Base-by-base conservation (phyloP, 2,797 vertebrate genomes). In the Odontamblyopus rebecca region DNA sequence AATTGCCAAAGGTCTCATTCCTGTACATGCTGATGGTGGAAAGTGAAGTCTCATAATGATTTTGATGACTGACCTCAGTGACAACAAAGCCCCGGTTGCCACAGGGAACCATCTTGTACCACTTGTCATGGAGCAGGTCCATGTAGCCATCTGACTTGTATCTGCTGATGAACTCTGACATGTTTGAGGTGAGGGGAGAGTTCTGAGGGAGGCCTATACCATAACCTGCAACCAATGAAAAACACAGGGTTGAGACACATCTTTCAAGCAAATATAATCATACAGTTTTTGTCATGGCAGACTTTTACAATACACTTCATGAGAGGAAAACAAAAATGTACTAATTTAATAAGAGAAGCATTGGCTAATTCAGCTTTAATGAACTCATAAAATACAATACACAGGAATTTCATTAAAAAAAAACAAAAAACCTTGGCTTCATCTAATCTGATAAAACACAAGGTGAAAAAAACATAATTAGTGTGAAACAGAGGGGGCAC, bases 91-190 rank as follows among this genome's bases (percentile, higher is more conserved):
- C 96, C 79, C 97, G 92, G 91, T 98, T 98, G 26, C 96, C 96
- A 76, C 97, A 98, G 0, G 97, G 97, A 67, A 97, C 95, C 67
- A 98, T 93, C 80, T 98, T 98, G 92, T 98, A 98, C 97, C 97
- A 98, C 84, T 98, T 98, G 92, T 98, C 97, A 0, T 98, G 97
- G 15, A 98, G 93, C 83, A 95, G 93, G 75, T 98, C 97, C 97
- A 98, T 98, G 88, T 95, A 97, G 12, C 97, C 97, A 0, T 98
- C 96, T 0, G 96, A 98, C 81, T 97, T 98, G 87, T 97, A 98
- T 51, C 96, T 95, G 87, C 96, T 97, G 85, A 98, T 95, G 69
- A 97, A 88, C 77, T 98, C 96, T 0, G 97, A 98, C 85, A 98
- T 94, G 77, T 98, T 98, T 79, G 97, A 96, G 62, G 95, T 95